These are phyloP conservation scores for Tolypeutes matacus DNA, from an alignment of 2,797 vertebrate species.

Conservation along the genomic window DNA sequence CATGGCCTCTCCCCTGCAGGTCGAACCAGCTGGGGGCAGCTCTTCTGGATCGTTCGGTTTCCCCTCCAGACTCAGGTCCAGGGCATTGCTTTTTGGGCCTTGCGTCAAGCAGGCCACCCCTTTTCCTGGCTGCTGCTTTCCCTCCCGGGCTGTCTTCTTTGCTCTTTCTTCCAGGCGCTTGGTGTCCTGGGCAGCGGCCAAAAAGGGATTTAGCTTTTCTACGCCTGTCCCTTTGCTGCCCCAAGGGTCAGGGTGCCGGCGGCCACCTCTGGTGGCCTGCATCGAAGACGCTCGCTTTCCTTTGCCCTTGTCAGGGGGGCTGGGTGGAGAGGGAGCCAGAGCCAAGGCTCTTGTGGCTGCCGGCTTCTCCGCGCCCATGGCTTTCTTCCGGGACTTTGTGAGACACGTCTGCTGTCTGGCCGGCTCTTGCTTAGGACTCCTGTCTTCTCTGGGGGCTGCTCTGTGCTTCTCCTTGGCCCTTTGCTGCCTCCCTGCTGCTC, in stretches of 20 bases:
- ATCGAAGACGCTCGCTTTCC: background rate
- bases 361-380: fast-evolving
- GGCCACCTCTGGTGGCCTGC: fast-evolving
- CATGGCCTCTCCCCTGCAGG: fast-evolving
- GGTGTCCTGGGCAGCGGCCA: fast-evolving
- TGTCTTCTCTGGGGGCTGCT: background rate
- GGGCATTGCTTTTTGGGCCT: fast-evolving
- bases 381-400: background rate
- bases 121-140: background rate
- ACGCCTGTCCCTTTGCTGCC: fast-evolving
- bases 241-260: background rate
- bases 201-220: background rate
- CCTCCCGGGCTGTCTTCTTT: fast-evolving
- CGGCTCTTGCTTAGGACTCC: background rate
- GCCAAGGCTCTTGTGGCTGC: fast-evolving
- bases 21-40: fast-evolving
- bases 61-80: background rate
- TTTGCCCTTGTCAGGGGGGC: background rate
- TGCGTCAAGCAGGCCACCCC: fast-evolving
- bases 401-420: background rate
- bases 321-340: fast-evolving
- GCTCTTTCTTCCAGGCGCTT: fast-evolving
- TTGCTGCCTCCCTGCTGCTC: background rate
- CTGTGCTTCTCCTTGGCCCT: background rate
- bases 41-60: fast-evolving